phyloP scores from a whole-genome alignment of 2,888 invertebrate species.

The Hirtodrosophila alboralis region DNA sequence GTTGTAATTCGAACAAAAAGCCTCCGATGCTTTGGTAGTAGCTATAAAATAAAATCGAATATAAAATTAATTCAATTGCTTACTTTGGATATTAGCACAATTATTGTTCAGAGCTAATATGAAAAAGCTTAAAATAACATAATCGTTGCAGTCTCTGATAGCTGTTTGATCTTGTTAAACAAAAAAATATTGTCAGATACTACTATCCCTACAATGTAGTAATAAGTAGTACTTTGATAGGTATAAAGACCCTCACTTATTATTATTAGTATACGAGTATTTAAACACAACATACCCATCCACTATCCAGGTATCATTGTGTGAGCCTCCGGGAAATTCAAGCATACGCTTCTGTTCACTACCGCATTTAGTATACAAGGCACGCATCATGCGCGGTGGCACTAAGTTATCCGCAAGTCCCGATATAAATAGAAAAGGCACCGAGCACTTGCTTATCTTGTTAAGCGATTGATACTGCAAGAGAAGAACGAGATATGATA shows the following conservation, averaged over 20 bases:
- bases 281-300: conserved; percentile 87
- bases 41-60: conserved; percentile 55
- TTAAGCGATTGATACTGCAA: conserved; percentile 89
- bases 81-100: background rate
- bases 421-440: conserved; percentile 94
- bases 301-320: conserved; percentile 97
- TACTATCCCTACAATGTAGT: too few relatives aligned
- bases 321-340: conserved; percentile 92
- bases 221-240: too few relatives aligned
- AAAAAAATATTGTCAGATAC: too few relatives aligned
- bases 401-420: conserved; percentile 94
- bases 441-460: conserved; percentile 89
- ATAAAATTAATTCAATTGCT: background rate
- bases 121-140: too few relatives aligned
- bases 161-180: too few relatives aligned
- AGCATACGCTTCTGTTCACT: conserved; percentile 91
- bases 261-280: background rate
- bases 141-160: too few relatives aligned
- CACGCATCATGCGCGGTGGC: conserved; percentile 95
- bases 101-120: too few relatives aligned
- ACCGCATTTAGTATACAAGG: conserved; percentile 90
- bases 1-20: conserved; percentile 82
- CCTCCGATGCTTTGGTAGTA: conserved; percentile 83
- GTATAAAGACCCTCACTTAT: too few relatives aligned
- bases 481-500: conserved; percentile 16